Evolutionary conservation across 2,797 vertebrate species (phyloP).

Genomic region (Phataginus tricuspis): DNA sequence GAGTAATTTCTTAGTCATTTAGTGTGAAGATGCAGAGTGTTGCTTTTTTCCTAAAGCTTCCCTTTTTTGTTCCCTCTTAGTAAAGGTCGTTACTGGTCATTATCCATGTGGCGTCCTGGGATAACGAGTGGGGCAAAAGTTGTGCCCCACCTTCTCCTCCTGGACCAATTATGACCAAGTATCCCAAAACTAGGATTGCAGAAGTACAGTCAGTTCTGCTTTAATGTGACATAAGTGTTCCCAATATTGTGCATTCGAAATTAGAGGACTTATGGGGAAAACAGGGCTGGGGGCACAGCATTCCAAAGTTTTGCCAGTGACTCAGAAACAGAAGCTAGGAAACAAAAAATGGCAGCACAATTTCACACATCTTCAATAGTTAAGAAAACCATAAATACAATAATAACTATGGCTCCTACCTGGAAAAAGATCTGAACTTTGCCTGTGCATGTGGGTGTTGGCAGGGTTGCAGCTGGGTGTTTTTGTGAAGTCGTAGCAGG

Average conservation of each 20-base stretch:
- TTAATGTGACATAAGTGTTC: not conserved
- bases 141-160: not conserved
- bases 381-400: not conserved
- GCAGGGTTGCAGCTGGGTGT: not conserved
- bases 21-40: not conserved
- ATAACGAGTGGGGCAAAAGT: not conserved
- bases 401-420: not conserved
- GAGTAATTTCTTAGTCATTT: not conserved
- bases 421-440: not conserved
- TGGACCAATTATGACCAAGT: not conserved
- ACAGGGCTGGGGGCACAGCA: not conserved
- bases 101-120: not conserved
- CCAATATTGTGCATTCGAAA: not conserved
- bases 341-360: not conserved
- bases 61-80: not conserved
- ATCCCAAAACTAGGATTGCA: not conserved
- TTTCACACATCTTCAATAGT: not conserved
- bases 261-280: not conserved
- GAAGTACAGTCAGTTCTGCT: not conserved
- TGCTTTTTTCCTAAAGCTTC: not conserved
- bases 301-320: not conserved
- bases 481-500: not conserved
- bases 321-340: not conserved
- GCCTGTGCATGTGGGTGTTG: not conserved
- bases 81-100: not conserved